These are phyloP conservation scores for Erpobdella octoculata DNA, from an alignment of 2,888 invertebrate species.

Conservation along the genomic window DNA sequence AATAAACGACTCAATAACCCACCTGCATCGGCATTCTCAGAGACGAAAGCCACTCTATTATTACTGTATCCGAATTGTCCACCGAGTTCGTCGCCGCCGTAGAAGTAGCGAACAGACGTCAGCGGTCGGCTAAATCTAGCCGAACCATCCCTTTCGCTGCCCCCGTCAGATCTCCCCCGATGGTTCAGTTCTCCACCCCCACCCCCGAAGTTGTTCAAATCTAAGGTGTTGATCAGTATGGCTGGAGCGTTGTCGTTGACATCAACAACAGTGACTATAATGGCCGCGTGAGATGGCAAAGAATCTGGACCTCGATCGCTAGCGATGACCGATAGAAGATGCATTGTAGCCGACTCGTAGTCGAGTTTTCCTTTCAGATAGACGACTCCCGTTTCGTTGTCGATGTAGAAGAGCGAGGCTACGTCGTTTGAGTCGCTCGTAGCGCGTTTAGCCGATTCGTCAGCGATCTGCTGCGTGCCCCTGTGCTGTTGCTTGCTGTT, in stretches of 20 bases:
- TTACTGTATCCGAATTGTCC: too few species aligned
- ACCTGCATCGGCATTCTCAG: neutral
- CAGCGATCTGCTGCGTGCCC: neutral
- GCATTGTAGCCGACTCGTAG: constrained; percentile 31
- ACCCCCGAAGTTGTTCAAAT: neutral
- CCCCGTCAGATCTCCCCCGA: too few species aligned
- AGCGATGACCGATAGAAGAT: constrained; percentile 34
- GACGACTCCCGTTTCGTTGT: constrained; percentile 32
- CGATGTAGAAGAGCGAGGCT: constrained; percentile 29
- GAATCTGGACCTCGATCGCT: constrained; percentile 36
- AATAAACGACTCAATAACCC: neutral
- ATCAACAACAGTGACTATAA: constrained; percentile 34
- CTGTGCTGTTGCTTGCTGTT: neutral
- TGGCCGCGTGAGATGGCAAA: constrained; percentile 34
- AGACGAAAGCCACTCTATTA: neutral
- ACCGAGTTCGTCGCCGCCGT: neutral
- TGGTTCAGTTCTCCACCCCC: too few species aligned
- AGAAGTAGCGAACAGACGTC: too few species aligned
- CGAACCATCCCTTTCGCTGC: too few species aligned
- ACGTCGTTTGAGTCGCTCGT: neutral
- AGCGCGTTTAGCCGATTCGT: neutral
- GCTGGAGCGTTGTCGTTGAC: constrained; percentile 37
- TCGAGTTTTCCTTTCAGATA: constrained; percentile 33
- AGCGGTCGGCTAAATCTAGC: too few species aligned
- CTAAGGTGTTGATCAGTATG: constrained; percentile 36